These are phyloP conservation scores for Saxicola maurus DNA, from an alignment of 2,797 vertebrate genomes.

Conservation along the genomic window DNA sequence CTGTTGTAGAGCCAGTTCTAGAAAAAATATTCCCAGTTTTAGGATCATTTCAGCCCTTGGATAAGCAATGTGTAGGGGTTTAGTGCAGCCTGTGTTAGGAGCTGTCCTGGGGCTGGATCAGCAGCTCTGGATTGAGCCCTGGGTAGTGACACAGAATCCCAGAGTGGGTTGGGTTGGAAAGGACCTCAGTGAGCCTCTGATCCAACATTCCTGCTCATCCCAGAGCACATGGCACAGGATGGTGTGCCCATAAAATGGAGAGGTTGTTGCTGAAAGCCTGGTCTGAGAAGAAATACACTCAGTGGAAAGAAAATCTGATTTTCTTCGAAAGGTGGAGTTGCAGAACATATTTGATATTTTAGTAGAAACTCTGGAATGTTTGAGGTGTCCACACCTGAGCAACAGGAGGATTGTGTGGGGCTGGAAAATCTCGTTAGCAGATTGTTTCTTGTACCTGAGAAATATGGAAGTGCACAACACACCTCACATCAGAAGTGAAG, in stretches of 20 bases:
- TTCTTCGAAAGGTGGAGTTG: not conserved
- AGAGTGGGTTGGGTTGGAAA: not conserved
- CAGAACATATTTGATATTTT: not conserved
- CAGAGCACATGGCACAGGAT: not conserved
- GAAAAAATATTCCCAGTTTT: not conserved
- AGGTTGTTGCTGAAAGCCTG: not conserved
- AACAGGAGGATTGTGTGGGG: not conserved
- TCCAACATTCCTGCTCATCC: not conserved
- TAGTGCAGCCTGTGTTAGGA: not conserved
- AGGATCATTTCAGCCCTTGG: not conserved
- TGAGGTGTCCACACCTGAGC: fast-evolving
- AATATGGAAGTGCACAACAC: not conserved
- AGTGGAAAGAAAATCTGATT: not conserved
- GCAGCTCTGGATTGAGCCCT: not conserved
- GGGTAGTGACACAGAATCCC: not conserved
- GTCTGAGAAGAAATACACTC: fast-evolving
- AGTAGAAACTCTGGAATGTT: not conserved
- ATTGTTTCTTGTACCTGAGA: not conserved
- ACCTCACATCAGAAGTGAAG: not conserved
- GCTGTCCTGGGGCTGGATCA: not conserved
- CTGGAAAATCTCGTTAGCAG: fast-evolving
- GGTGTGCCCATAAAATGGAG: not conserved
- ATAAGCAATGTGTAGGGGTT: not conserved
- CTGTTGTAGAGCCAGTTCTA: not conserved
- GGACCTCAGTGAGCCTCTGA: not conserved